Evolutionary conservation across 1,140 invertebrate species (phyloP).

Genomic region (Trichonephila inaurata): DNA sequence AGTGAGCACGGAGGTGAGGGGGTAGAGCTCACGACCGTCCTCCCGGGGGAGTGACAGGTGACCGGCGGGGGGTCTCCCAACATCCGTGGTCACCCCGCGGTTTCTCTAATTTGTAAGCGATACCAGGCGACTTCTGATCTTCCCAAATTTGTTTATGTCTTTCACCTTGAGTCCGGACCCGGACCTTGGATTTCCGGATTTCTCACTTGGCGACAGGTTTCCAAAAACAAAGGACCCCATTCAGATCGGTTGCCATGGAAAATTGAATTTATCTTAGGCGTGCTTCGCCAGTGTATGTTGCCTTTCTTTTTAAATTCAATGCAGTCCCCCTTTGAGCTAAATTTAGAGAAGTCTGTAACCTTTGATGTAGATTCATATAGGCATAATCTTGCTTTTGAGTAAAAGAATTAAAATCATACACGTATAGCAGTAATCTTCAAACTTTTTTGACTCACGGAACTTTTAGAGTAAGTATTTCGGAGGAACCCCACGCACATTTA

Average conservation of each 20-base stretch:
- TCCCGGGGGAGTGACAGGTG: constrained; percentile 16
- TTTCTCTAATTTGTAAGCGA: constrained; percentile 65
- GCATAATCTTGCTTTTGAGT: no score
- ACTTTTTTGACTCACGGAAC: no score
- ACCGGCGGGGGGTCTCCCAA: neutral
- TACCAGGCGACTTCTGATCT: constrained; percentile 32
- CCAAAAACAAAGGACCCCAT: neutral
- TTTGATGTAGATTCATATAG: no score
- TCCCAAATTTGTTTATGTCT: constrained; percentile 61
- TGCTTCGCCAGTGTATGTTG: no score
- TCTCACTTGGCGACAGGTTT: constrained; percentile 3
- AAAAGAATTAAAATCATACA: no score
- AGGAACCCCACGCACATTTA: no score
- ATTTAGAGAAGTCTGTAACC: no score
- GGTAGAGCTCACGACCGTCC: neutral
- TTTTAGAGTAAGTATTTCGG: no score
- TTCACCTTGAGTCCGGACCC: constrained; percentile 23
- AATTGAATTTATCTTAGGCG: no score
- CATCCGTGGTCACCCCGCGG: constrained; percentile 58
- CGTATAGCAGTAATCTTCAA: no score
- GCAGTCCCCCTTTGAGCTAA: no score
- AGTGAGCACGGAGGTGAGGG: neutral
- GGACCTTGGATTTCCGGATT: constrained; percentile 42
- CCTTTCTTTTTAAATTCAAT: no score
- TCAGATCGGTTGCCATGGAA: neutral